Evolutionary conservation across 2,113 vertebrate genomes (phyloP).

Genomic region (Panurus biarmicus): DNA sequence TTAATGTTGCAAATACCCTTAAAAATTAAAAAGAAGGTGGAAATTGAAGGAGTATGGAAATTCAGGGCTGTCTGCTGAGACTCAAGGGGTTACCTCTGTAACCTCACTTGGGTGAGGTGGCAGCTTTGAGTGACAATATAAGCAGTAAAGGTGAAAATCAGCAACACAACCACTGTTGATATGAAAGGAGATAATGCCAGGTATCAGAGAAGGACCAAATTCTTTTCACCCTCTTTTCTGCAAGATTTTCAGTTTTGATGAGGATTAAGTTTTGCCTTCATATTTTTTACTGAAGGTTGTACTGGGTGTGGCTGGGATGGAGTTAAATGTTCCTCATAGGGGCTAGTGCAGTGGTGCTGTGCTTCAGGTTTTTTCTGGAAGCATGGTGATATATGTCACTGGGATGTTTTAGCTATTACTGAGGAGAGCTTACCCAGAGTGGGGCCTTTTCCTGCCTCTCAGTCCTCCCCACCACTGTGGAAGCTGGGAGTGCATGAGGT

Average conservation of each 20-base stretch:
- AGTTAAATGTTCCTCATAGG: background rate
- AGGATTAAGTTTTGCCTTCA: background rate
- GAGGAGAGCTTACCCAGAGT: background rate
- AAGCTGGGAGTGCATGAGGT: background rate
- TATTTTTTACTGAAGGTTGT: background rate
- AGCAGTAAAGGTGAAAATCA: background rate
- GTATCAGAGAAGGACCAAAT: background rate
- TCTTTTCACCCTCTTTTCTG: background rate
- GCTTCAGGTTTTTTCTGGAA: background rate
- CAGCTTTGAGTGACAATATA: background rate
- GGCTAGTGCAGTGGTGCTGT: background rate
- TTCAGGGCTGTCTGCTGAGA: background rate
- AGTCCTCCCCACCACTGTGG: accelerated
- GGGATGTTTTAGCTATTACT: accelerated
- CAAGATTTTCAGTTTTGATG: background rate
- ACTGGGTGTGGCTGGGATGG: background rate
- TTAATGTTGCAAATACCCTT: background rate
- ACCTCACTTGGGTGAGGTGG: background rate
- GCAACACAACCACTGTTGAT: background rate
- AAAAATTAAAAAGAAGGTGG: background rate
- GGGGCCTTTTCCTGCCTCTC: background rate
- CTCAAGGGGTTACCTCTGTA: background rate
- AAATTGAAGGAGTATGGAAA: background rate
- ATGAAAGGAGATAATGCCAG: background rate
- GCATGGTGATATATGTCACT: accelerated